phyloP scores from a whole-genome alignment of 2,888 invertebrate genomes.

The Digitonthophagus gazella region DNA sequence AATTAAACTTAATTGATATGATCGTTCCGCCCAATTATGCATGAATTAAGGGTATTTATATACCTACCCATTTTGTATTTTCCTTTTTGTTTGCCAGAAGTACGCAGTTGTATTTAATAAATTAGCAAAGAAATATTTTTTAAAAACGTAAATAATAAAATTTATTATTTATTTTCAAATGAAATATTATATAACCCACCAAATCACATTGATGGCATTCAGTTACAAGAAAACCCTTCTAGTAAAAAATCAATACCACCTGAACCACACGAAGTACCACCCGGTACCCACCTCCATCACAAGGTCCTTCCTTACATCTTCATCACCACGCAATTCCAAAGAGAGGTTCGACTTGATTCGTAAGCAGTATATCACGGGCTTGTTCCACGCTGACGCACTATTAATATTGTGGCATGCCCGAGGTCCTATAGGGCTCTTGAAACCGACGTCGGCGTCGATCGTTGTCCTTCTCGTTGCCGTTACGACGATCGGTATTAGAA shows the following conservation, averaged over 20 bases:
- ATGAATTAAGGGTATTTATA: neutral
- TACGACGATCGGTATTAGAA: conserved; percentile 12
- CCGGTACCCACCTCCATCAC: conserved; percentile 42
- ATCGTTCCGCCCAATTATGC: neutral
- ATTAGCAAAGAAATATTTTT: too few species aligned
- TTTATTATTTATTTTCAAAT: too few species aligned
- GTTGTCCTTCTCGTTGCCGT: conserved; percentile 25
- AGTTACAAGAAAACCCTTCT: neutral
- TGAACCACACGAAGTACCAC: conserved; percentile 6
- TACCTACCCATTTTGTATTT: neutral
- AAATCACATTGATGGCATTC: too few species aligned
- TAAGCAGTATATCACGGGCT: conserved; percentile 52
- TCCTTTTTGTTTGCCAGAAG: too few species aligned
- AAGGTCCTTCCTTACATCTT: conserved; percentile 47
- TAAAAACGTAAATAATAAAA: too few species aligned
- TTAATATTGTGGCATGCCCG: conserved; percentile 52
- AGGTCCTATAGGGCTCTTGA: conserved; percentile 42
- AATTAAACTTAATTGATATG: neutral
- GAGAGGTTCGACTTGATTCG: conserved; percentile 48
- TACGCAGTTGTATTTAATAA: too few species aligned
- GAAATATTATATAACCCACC: too few species aligned
- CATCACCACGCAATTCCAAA: conserved; percentile 29
- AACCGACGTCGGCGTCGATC: conserved; percentile 40
- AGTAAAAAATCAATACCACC: conserved; percentile 5
- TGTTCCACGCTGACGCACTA: conserved; percentile 52